A percentile compares a stretch with the other conserved stretches of the same genome.
These are phyloP conservation scores for Menidia menidia DNA, from an alignment of 2,797 vertebrate genomes.

Conservation along the genomic window DNA sequence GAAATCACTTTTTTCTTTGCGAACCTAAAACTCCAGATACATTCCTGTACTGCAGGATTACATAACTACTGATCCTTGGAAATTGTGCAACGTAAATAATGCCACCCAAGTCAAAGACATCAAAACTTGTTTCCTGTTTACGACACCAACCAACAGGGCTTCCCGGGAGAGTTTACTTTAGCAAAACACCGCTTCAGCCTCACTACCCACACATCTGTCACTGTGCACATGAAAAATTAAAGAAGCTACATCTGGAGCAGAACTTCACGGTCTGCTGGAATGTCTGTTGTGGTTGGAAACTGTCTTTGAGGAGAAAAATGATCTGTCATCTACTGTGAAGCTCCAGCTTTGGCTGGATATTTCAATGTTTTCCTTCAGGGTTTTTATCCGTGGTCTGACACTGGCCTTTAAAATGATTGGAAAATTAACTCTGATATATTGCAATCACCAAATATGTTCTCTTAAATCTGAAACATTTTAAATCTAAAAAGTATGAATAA, in stretches of 20 bases:
- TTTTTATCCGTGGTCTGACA: slow-evolving; percentile 4
- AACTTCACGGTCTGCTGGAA: slow-evolving; percentile 55
- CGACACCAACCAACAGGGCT: slow-evolving; percentile 30
- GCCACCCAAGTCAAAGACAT: slow-evolving; percentile 9
- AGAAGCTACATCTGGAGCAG: slow-evolving; percentile 58
- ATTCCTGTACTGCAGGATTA: neutral
- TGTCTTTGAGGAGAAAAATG: slow-evolving; percentile 42
- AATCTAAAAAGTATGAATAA: too few species aligned
- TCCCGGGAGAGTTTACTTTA: slow-evolving; percentile 47
- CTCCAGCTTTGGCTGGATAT: slow-evolving; percentile 24
- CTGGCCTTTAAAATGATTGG: slow-evolving; percentile 17
- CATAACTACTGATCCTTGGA: neutral
- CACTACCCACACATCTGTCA: slow-evolving; percentile 12
- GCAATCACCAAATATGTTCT: neutral
- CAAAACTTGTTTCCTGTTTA: slow-evolving; percentile 75
- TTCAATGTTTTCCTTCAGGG: slow-evolving; percentile 26
- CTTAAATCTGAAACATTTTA: too few species aligned
- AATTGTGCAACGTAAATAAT: slow-evolving; percentile 1
- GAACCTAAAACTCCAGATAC: neutral
- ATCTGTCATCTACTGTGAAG: slow-evolving; percentile 33
- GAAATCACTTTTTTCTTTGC: slow-evolving; percentile 7
- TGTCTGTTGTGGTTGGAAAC: slow-evolving; percentile 65
- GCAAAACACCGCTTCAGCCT: slow-evolving; percentile 27
- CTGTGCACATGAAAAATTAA: slow-evolving; percentile 39
- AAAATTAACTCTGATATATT: neutral